Conservation (phyloP, 2,113 vertebrate species). For the Seriola aureovittata region DNA sequence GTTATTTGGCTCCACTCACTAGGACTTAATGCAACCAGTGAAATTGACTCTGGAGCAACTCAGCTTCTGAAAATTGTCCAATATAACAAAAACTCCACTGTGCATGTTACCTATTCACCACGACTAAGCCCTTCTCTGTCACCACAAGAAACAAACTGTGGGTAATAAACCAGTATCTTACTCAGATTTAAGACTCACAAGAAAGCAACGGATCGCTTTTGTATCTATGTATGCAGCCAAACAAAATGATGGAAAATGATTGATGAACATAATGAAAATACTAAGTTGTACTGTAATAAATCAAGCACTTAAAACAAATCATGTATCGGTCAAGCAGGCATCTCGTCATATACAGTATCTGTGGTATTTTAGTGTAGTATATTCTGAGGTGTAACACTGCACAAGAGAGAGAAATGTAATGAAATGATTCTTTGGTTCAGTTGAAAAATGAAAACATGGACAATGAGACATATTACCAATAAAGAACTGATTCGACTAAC, state of each 20-base stretch:
- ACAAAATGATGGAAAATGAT: background rate
- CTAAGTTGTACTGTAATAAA: conserved; percentile 4
- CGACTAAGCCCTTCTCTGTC: conserved; percentile 1
- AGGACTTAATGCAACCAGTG: background rate
- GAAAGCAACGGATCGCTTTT: conserved; percentile 7
- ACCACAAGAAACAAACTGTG: conserved; percentile 19
- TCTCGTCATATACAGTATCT: conserved; percentile 37
- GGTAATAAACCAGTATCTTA: background rate
- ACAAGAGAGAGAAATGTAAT: conserved; percentile 13
- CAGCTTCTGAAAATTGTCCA: background rate
- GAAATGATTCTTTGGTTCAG: conserved; percentile 81
- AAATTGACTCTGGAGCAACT: conserved; percentile 2
- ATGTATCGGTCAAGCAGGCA: conserved; percentile 14
- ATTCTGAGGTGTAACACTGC: conserved; percentile 42
- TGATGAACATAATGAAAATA: conserved; percentile 14
- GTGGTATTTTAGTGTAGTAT: conserved; percentile 17
- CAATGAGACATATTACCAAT: background rate
- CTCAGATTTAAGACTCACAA: conserved; percentile 55
- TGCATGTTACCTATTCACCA: background rate
- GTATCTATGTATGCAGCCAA: background rate
- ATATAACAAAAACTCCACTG: background rate
- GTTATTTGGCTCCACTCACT: background rate
- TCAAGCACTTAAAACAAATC: conserved; percentile 16
- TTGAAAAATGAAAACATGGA: conserved; percentile 58
- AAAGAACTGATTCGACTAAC: conserved; percentile 26